These are phyloP conservation scores for Hydrocynus forskahlii DNA, from an alignment of 2,797 vertebrate species.

Conservation along the genomic window DNA sequence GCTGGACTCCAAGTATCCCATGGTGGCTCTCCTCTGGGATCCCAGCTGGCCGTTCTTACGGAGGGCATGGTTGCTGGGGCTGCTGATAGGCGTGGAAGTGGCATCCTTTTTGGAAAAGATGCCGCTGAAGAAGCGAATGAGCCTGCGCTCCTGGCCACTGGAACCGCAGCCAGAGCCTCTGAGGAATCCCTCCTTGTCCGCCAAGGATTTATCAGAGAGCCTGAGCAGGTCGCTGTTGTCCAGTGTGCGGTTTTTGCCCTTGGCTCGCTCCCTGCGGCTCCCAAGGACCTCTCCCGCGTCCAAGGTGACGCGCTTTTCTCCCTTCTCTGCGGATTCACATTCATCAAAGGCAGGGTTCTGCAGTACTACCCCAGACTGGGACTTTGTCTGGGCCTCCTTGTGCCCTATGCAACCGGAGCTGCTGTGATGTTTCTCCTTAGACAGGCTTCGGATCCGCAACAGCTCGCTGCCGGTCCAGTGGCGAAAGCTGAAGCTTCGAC, in stretches of 20 bases:
- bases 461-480: constrained; percentile 83
- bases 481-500: constrained; percentile 90
- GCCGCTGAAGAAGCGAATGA: constrained; percentile 91
- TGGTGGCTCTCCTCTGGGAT: constrained; percentile 69
- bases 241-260: constrained; percentile 88
- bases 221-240: constrained; percentile 91
- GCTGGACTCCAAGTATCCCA: constrained; percentile 81
- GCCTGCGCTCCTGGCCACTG: constrained; percentile 76
- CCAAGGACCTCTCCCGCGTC: constrained; percentile 83
- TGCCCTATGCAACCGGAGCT: constrained; percentile 81
- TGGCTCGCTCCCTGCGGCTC: constrained; percentile 82
- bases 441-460: constrained; percentile 71
- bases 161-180: constrained; percentile 61
- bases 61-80: constrained; percentile 72
- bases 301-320: constrained; percentile 80
- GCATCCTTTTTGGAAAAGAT: constrained; percentile 84
- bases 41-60: constrained; percentile 72
- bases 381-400: neutral
- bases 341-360: constrained; percentile 49
- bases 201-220: constrained; percentile 74
- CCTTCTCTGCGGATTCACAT: neutral
- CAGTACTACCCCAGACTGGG: constrained; percentile 16
- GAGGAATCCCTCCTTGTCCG: constrained; percentile 68
- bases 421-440: constrained; percentile 82
- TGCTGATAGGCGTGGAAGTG: constrained; percentile 67